phyloP scores from a whole-genome alignment of 2,797 vertebrate genomes.

The Enteromius treurensis region DNA sequence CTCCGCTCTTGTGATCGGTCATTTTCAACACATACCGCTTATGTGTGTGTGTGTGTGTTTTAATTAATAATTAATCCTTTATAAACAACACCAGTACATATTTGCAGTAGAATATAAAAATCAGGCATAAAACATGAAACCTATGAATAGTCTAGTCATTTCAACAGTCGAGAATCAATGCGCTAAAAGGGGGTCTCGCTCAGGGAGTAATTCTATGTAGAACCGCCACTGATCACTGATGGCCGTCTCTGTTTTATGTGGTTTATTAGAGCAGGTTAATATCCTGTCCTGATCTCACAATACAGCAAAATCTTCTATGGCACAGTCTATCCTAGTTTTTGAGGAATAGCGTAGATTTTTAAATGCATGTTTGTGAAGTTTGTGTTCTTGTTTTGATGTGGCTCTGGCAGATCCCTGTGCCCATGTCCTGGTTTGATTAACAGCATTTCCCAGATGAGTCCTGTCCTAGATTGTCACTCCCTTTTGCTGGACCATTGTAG shows the following conservation, averaged over 20 bases:
- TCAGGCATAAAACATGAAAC: no score
- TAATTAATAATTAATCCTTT: no score
- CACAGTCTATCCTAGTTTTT: not conserved
- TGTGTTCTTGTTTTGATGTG: constrained; percentile 17
- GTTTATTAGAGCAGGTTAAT: not conserved
- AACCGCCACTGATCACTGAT: no score
- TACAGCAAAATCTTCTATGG: not conserved
- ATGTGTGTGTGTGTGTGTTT: no score
- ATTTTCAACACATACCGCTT: no score
- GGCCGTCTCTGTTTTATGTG: not conserved
- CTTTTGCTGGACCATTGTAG: not conserved
- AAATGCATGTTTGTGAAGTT: not conserved
- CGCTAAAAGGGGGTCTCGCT: no score
- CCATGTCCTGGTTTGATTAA: constrained; percentile 37
- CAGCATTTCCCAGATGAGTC: constrained; percentile 11
- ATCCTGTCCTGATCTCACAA: not conserved
- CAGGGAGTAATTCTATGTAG: no score
- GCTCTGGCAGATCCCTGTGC: not conserved
- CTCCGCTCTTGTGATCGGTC: no score
- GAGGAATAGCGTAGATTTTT: not conserved
- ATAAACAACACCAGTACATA: no score
- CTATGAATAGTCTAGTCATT: no score
- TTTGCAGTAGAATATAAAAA: no score
- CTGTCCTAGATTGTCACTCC: constrained; percentile 36
- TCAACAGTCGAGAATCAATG: no score